A percentile compares a stretch with the other conserved stretches of the same genome.
These are phyloP conservation scores for Aix galericulata DNA, from an alignment of 2,113 vertebrate genomes.

Conservation along the genomic window DNA sequence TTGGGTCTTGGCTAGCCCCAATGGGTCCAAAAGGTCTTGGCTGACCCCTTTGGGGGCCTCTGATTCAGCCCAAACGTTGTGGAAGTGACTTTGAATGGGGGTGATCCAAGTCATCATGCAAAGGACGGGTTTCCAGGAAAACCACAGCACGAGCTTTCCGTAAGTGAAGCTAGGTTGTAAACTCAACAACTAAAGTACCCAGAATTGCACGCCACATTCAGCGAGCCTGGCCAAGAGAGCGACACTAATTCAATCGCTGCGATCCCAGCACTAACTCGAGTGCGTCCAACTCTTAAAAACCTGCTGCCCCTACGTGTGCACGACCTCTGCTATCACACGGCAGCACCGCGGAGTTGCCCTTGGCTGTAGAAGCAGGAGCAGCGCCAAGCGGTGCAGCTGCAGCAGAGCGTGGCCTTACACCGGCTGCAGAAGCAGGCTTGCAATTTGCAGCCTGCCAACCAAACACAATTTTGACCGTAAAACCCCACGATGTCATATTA, in stretches of 20 bases:
- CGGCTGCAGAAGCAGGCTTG: not conserved
- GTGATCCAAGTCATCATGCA: not conserved
- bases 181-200: not conserved
- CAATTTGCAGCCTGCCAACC: not conserved
- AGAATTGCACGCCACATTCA: not conserved
- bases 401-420: not conserved
- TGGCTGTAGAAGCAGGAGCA: not conserved
- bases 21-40: not conserved
- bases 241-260: not conserved
- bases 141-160: not conserved
- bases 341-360: not conserved
- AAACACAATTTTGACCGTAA: not conserved
- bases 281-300: not conserved
- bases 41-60: not conserved
- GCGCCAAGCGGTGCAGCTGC: fast-evolving
- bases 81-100: not conserved
- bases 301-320: not conserved
- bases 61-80: not conserved
- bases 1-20: fast-evolving
- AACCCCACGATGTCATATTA: not conserved
- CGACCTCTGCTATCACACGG: not conserved
- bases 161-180: not conserved
- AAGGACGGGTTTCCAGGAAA: not conserved
- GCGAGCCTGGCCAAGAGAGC: not conserved
- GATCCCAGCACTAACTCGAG: not conserved